Evolutionary conservation across 2,113 vertebrate species (phyloP), one percentile per base, ranked within the genome.

Genomic region (Brachyhypopomus occidentalis): DNA sequence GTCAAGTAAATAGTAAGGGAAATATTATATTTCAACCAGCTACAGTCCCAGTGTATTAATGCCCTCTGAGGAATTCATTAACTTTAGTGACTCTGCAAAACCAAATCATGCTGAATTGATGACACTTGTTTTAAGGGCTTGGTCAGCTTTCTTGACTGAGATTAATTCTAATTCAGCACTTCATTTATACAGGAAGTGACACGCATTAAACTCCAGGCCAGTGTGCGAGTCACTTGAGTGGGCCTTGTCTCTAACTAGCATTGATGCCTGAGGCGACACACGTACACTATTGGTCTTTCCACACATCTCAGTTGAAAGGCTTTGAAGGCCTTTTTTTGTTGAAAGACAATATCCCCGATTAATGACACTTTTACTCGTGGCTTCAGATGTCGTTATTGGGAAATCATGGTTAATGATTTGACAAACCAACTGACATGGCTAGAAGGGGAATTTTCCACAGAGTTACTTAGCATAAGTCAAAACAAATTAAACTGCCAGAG

Each of bases 281-380:
- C 72, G 81, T 45, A 27, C 34, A 79, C 58, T 62, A 74, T 75
- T 52, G 87, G 86, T 84, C 87, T 82, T 88, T 77, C n/a, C 75
- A 83, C 86, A 86, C 83, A 81, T 91, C 87, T 88, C 87, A 80
- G 84, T 79, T 83, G 84, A 89, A 90, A 86, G 86, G 84, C 72
- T 71, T 76, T 72, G 63, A 78, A 78, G 70, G 55, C 22, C 25
- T 12, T 25, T 38, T 66, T 41, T 60, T 87, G 91, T 85, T 86
- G 87, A 84, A 85, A 87, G 89, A 84, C 89, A 88, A 90, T 90
- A 88, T 90, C 82, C 88, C 89, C 90, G 90, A 92, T 92, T 90
- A 91, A 92, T 87, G 90, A 86, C 90, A 88, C 76, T 85, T 85
- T 77, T 81, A 81, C 82, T 83, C 82, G 81, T 56, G 72, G 77